Conservation (phyloP, 2,797 vertebrate species). For the Sarcoramphus papa region DNA sequence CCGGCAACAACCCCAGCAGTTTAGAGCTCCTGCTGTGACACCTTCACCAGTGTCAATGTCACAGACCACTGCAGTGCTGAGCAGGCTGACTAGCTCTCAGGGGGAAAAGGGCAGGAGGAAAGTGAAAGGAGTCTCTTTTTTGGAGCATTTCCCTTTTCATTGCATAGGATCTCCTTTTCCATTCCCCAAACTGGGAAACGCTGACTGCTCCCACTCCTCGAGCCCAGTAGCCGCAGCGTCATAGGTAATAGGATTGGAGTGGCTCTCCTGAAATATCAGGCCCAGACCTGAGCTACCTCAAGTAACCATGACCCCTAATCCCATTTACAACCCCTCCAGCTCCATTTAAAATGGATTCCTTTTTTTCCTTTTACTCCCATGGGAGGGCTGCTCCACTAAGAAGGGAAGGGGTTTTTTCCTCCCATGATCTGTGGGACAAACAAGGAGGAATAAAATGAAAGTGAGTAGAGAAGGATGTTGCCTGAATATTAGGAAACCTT, state of each 20-base stretch:
- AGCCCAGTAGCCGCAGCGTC: neutral
- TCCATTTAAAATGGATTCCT: neutral
- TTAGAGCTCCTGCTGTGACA: neutral
- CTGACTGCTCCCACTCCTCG: neutral
- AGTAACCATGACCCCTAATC: slow-evolving; percentile 12
- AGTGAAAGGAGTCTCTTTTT: neutral
- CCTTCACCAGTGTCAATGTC: neutral
- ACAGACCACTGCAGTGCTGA: neutral
- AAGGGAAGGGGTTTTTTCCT: neutral
- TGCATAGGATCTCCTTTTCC: neutral
- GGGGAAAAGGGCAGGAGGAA: neutral
- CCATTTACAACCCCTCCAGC: neutral
- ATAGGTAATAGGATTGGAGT: neutral
- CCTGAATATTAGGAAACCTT: slow-evolving; percentile 24
- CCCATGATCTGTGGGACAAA: neutral
- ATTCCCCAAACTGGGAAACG: neutral
- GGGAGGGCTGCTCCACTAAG: neutral
- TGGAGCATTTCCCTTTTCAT: neutral
- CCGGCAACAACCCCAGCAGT: neutral
- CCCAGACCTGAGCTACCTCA: neutral
- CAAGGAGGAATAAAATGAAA: neutral
- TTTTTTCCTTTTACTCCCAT: neutral
- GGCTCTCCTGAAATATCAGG: neutral
- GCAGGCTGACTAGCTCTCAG: neutral
- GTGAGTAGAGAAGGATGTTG: neutral